Base-by-base conservation (phyloP, 1,140 invertebrate species). In the Brachionus calyciflorus region DNA sequence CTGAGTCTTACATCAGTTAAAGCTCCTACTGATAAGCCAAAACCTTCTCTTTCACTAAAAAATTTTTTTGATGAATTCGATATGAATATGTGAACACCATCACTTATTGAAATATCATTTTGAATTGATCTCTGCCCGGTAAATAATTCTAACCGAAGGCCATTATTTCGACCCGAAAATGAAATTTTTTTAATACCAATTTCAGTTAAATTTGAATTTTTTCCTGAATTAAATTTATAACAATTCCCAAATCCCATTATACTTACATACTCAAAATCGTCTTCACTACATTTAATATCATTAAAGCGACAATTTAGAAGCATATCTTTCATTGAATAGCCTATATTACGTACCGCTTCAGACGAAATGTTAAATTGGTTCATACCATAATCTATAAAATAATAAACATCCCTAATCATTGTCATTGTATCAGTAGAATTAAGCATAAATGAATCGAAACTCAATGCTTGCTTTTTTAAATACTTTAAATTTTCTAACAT, bases 171-270 rank as follows among this genome's bases (percentile, higher is more conserved):
- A 37, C 68, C 68, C 2, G 68, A n/a, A 14, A 6, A 19, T 6
- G 33, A 21, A 9, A 44, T 2, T 7, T 6, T 24, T 41, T 40
- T 40, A 19, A 41, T 65, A 0, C 2, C 17, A 41, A 24, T 40
- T 17, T 6, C 44, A 0, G 19, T 1, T 2, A 17, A 17, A 40
- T 30, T 37, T 49, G 40, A 49, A 40, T 49, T 73, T 24, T 26
- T 49, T n/a, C 46, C 69, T 2, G 69, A 73, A 48, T 73, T 51
- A 17, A 73, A 73, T 24, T 73, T 37, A 28, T 60, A 60, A 10
- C 55, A 60, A 17, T 60, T 60, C 7, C 55, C 55, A 1, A 60
- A 17, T 17, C 55, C 55, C 9, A 33, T 10, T 19, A 60, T 33
- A 60, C 33, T 33, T 0, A 6, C 21, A 19, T 7, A 14, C 19